Base-by-base conservation (phyloP, 2,113 vertebrate genomes). In the Sciurus niger region DNA sequence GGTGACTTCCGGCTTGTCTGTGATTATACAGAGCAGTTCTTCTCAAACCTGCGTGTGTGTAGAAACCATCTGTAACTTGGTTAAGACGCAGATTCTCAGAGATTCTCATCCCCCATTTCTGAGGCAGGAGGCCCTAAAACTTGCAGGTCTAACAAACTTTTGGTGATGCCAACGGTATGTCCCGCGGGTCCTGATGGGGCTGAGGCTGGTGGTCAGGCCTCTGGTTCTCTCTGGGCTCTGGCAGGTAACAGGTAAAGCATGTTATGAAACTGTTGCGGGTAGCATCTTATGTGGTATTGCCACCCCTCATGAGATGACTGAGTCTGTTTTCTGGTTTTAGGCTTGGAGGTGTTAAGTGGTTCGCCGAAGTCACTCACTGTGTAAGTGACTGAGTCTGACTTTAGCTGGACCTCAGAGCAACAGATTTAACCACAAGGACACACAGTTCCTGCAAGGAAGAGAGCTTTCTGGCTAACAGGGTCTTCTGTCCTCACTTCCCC, bases 81-180 rank as follows among this genome's bases (percentile, higher is more conserved):
- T 67, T 37, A 86, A 89, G 60, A 86, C 40, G 86, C 60, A 85
- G 65, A 53, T 65, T 72, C n/a, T 77, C 72, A 72, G 74, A 79
- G 70, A 78, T 83, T 89, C 79, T 83, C 5, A 25, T 53, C 28
- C n/a, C 11, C 11, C 25, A 22, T 14, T 8, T 37, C 9, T 63
- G 70, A 32, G 51, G 12, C 8, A 22, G 13, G 73, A 63, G 60
- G 37, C 1, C 22, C 30, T 3, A 34, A 22, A 60, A 32, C 48
- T 74, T 37, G 8, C 7, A 84, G 40, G 60, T 60, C 37, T 88
- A 10, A 30, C 20, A 48, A 79, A 32, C 34, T 37, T 18, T 46
- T 48, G 40, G 20, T 34, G 40, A 28, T 18, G 18, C 37, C 8
- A 17, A 12, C 20, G 32, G 55, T 22, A 13, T 24, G 24, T 63